A percentile compares a stretch with the other conserved stretches of the same genome.
Conservation (phyloP, 2,113 vertebrate genomes). For the Pampusana beccarii region DNA sequence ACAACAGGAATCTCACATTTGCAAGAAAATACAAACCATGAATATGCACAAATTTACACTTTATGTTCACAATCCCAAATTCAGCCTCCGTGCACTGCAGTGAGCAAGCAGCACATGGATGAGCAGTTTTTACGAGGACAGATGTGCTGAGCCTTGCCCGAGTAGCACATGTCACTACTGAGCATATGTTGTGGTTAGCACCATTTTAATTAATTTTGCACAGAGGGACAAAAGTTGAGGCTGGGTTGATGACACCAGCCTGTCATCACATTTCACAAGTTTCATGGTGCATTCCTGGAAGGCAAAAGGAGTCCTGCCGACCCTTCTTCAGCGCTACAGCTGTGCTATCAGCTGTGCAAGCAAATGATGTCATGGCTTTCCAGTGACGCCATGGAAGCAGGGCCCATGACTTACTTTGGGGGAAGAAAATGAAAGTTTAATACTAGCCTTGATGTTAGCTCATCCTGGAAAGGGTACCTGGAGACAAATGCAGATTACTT, state of each 20-base stretch:
- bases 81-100: accelerated
- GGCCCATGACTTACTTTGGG: neutral
- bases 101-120: accelerated
- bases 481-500: neutral
- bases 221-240: neutral
- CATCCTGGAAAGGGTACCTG: neutral
- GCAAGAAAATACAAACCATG: neutral
- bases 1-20: neutral
- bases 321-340: neutral
- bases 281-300: neutral
- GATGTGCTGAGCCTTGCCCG: neutral
- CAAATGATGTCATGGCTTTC: neutral
- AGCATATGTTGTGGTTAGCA: neutral
- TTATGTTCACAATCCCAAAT: neutral
- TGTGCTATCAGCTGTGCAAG: neutral
- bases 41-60: accelerated
- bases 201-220: neutral
- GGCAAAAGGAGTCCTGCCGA: neutral
- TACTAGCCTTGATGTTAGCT: neutral
- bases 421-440: neutral
- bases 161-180: neutral
- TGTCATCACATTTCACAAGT: neutral
- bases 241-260: neutral
- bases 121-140: neutral
- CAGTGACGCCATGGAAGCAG: neutral